Evolutionary conservation across 2,113 vertebrate species (phyloP).

Genomic region (Rhizomys pruinosus): DNA sequence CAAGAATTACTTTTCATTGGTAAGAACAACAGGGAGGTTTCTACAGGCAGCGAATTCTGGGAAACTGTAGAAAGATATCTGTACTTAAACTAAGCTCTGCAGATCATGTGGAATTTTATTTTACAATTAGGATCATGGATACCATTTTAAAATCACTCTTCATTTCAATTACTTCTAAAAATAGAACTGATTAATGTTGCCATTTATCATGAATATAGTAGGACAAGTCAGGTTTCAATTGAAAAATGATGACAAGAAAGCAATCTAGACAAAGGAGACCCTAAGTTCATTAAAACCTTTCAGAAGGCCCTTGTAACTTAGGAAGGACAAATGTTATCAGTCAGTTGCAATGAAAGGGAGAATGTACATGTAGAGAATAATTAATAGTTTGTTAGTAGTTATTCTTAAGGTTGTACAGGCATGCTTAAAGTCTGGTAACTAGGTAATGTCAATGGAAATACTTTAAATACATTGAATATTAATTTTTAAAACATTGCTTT

Average conservation of each 20-base stretch:
- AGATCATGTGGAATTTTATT: constrained; percentile 61
- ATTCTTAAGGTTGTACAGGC: neutral
- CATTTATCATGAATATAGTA: constrained; percentile 37
- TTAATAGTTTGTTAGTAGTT: neutral
- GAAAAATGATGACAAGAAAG: neutral
- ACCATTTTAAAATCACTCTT: constrained; percentile 67
- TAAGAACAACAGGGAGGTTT: neutral
- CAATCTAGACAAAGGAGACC: neutral
- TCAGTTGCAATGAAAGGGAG: neutral
- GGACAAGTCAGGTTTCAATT: constrained; percentile 44
- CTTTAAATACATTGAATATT: too few species aligned
- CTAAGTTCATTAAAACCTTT: neutral
- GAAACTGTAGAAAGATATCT: neutral
- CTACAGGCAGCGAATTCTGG: neutral
- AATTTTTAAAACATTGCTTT: neutral
- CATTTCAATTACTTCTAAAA: constrained; percentile 65
- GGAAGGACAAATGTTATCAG: neutral
- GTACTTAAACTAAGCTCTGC: constrained; percentile 51
- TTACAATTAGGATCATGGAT: constrained; percentile 62
- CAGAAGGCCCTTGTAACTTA: neutral
- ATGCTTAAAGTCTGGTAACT: neutral
- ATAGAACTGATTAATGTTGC: constrained; percentile 52
- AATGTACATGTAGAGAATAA: neutral
- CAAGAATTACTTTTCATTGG: constrained; percentile 12
- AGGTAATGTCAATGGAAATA: neutral